Evolutionary conservation across 2,113 vertebrate species (phyloP), one percentile per base, ranked within the genome.

Genomic region (Irena cyanogastra): DNA sequence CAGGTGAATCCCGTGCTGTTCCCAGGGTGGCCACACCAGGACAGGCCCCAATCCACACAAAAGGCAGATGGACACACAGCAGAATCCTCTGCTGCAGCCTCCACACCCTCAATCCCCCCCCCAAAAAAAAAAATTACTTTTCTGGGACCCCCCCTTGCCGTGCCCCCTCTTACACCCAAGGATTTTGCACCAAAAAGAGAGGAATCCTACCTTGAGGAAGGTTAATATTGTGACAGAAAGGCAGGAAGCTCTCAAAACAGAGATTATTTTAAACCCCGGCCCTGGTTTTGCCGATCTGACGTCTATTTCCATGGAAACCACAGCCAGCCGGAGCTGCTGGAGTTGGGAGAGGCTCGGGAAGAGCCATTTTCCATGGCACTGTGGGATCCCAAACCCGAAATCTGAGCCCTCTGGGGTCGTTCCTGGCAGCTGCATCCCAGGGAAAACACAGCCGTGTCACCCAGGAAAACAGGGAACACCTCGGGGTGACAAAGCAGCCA

Each of bases 291-390:
- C 89, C 83, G 95, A 97, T 97, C 97, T 96, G 97, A 98, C 94
- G 95, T 97, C 97, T 98, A 97, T 98, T 98, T 98, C 98, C 97
- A 98, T 98, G 98, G 98, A 97, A 98, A 98, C 98, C 96, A 97
- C 85, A 96, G 96, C 96, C 83, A 97, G 96, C 80, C 86, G 35
- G 93, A 97, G 97, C 97, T 96, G 94, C 97, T 95, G 47, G 97
- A 97, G 94, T 3, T 95, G 96, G 93, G 94, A 95, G 88, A 94
- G 97, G 92, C 96, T 45, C 4, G 82, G 93, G 69, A 92, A 94
- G 71, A 87, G 89, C 93, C 92, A 69, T 93, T 87, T 95, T 82
- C 94, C 88, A 91, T n/a, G n/a, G n/a, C n/a, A n/a, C n/a, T n/a
- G n/a, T n/a, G 45, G 30, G 65, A 21, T n/a, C 66, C 83, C 52